phyloP scores from a whole-genome alignment of 1,140 invertebrate species.

The Odontomachus brunneus region DNA sequence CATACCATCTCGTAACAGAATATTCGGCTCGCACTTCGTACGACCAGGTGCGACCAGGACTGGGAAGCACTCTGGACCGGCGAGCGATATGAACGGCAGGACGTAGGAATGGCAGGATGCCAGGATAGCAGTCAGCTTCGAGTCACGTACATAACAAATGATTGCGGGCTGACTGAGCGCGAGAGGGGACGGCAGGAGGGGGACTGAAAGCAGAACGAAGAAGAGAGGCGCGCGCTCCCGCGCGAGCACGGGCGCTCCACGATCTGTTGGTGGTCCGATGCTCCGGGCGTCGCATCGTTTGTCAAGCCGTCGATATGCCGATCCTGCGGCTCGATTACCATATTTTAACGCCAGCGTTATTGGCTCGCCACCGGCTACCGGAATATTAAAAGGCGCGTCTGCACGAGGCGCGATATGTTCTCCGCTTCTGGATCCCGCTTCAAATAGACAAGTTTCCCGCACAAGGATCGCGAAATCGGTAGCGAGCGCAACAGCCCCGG shows the following conservation, averaged over 20 bases:
- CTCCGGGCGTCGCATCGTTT: slow-evolving; percentile 83
- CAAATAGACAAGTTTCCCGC: slow-evolving; percentile 44
- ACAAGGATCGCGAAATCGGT: slow-evolving; percentile 33
- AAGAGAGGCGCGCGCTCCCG: slow-evolving; percentile 73
- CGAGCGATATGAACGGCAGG: slow-evolving; percentile 69
- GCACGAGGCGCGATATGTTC: slow-evolving; percentile 29
- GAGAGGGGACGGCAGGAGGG: slow-evolving; percentile 1
- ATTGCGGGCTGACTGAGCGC: slow-evolving; percentile 76
- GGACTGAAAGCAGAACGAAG: slow-evolving; percentile 61
- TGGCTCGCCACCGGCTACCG: slow-evolving; percentile 81
- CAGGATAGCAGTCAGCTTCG: slow-evolving; percentile 80
- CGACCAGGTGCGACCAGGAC: slow-evolving; percentile 69
- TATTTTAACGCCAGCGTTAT: slow-evolving; percentile 85
- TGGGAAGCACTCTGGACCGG: slow-evolving; percentile 43
- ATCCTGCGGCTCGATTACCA: slow-evolving; percentile 83
- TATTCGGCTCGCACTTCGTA: slow-evolving; percentile 40
- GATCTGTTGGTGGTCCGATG: slow-evolving; percentile 84
- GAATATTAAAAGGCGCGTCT: slow-evolving; percentile 77
- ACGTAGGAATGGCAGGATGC: slow-evolving; percentile 77
- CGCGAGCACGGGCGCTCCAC: slow-evolving; percentile 56
- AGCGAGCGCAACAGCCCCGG: slow-evolving; percentile 47
- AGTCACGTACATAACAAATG: slow-evolving; percentile 85
- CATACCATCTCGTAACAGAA: background rate
- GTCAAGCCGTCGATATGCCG: slow-evolving; percentile 85
- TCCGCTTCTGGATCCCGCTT: slow-evolving; percentile 31